phyloP scores from a whole-genome alignment of 2,888 invertebrate genomes.

The Chromoteleia sp. region DNA sequence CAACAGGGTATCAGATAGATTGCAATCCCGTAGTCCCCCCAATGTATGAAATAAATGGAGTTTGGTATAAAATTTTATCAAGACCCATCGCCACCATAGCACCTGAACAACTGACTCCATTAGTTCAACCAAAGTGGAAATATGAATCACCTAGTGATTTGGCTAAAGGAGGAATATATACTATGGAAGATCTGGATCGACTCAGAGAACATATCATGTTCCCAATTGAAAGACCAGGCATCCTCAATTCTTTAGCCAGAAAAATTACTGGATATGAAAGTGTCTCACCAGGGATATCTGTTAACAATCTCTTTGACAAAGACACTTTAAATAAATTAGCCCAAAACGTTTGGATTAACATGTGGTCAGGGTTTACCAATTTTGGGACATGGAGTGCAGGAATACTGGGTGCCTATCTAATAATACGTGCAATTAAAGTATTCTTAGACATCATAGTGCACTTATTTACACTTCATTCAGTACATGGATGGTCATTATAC shows the following conservation, averaged over 20 bases:
- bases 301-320: constrained; percentile 34
- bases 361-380: constrained; percentile 38
- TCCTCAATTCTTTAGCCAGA: constrained; percentile 3
- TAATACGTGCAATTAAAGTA: not conserved
- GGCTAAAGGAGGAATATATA: constrained; percentile 1
- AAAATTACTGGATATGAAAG: not conserved
- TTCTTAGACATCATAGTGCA: not conserved
- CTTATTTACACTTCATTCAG: constrained; percentile 2
- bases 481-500: not conserved
- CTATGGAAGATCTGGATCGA: constrained; percentile 2
- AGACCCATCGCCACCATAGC: no score
- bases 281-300: not conserved
- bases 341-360: not conserved
- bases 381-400: constrained; percentile 55
- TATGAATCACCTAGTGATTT: constrained; percentile 10
- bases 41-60: no score
- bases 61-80: no score
- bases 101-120: no score
- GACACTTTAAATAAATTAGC: constrained; percentile 3
- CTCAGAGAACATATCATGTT: constrained; percentile 12
- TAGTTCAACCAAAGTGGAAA: no score
- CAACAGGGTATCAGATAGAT: no score
- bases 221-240: not conserved
- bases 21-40: no score
- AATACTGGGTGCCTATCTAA: constrained; percentile 10